Percentiles rank a stretch among this genome's conserved stretches.
These are phyloP conservation scores for Phocoena phocoena DNA, from an alignment of 2,113 vertebrate species.

Conservation along the genomic window DNA sequence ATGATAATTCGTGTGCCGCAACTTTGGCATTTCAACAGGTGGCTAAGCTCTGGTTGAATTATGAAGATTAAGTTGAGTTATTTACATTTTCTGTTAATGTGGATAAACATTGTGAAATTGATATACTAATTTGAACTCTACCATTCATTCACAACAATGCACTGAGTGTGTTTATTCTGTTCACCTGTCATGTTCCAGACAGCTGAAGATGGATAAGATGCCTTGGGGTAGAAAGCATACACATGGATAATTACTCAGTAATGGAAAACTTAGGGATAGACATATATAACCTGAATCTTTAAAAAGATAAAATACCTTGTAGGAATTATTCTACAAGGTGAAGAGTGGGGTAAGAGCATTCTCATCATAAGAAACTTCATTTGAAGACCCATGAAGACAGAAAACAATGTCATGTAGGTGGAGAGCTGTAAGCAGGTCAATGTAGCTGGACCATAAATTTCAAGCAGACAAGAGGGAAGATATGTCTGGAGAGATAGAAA, in stretches of 20 bases:
- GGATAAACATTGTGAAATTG: background rate
- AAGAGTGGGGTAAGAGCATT: background rate
- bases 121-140: background rate
- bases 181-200: background rate
- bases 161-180: background rate
- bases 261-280: background rate
- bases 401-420: background rate
- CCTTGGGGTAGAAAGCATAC: background rate
- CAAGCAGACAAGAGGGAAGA: background rate
- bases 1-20: background rate
- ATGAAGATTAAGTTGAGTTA: background rate
- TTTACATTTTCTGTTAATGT: background rate
- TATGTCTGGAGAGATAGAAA: background rate
- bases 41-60: background rate
- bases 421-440: background rate
- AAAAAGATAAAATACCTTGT: background rate
- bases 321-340: background rate
- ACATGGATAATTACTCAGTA: background rate
- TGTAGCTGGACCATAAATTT: background rate
- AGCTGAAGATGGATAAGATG: background rate
- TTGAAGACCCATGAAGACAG: background rate
- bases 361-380: background rate
- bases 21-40: background rate
- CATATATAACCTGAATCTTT: background rate
- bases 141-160: background rate